Evolutionary conservation across 2,113 vertebrate genomes (phyloP), one percentile per base, ranked within the genome.

Genomic region (Plestiodon gilberti): DNA sequence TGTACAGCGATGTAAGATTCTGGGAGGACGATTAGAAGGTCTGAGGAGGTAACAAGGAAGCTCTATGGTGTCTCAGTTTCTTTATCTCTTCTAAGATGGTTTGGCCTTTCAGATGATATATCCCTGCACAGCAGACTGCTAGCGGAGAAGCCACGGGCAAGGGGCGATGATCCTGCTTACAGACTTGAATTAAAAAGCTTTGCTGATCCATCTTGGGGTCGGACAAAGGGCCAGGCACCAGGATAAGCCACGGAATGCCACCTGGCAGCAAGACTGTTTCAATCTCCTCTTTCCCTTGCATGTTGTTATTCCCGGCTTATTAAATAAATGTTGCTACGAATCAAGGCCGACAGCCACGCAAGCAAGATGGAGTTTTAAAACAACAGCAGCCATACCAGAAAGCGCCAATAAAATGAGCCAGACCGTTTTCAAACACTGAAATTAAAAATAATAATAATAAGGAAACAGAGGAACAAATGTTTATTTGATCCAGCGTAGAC

Each of bases 151-250:
- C 86, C 91, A 89, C 91, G 65, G 80, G 90, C 89, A 89, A 90
- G 85, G 9, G 1, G 84, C 67, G 91, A 94, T 94, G 82, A 91
- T 92, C 91, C 93, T 82, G 89, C 90, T 91, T 95, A 95, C 84
- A 87, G 87, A 91, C 84, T 94, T 91, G 90, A 94, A 93, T 95
- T 95, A 90, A 95, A 94, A 93, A 93, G 94, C 91, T 93, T 93
- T 93, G 81, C 76, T 86, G 90, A 88, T 92, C 90, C 89, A 79
- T 57, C 81, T 89, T 91, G 89, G 91, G 88, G 91, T 90, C 90
- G 86, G 93, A 92, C 91, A 87, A 94, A 91, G 82, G 91, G 84
- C 90, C 85, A 84, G 71, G 84, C 82, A 69, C 81, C 88, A 89
- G 83, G 80, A 90, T 90, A 87, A 90, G 77, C 62, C 74, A n/a